These are phyloP conservation scores for Thecocarcelia acutangulata DNA, from an alignment of 2,888 invertebrate species.

Conservation along the genomic window DNA sequence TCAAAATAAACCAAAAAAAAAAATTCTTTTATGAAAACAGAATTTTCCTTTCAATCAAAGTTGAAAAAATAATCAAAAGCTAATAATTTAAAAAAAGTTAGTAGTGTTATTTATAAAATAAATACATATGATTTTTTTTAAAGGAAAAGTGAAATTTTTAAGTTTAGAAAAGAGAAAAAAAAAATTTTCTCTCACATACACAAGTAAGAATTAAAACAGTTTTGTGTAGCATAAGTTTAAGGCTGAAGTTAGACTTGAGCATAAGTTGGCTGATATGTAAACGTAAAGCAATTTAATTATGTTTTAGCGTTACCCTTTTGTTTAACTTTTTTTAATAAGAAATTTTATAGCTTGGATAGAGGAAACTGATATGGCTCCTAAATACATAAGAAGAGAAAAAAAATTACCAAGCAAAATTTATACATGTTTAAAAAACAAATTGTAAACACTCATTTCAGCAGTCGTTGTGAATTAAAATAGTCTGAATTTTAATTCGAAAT, in stretches of 20 bases:
- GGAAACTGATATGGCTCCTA: too few relatives aligned
- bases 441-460: too few relatives aligned
- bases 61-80: conserved; percentile 28
- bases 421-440: too few relatives aligned
- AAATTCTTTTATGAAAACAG: not conserved
- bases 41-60: conserved; percentile 10
- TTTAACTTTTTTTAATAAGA: too few relatives aligned
- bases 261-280: not conserved
- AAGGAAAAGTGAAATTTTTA: conserved; percentile 45
- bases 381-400: too few relatives aligned
- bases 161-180: conserved; percentile 28
- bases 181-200: not conserved
- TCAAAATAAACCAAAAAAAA: conserved; percentile 24
- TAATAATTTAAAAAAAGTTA: conserved; percentile 29
- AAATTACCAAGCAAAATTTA: too few relatives aligned
- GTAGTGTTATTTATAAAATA: conserved; percentile 5
- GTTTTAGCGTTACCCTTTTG: too few relatives aligned
- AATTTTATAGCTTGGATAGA: too few relatives aligned
- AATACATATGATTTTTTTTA: not conserved
- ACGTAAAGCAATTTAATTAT: too few relatives aligned
- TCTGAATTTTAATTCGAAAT: too few relatives aligned
- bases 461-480: too few relatives aligned
- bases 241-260: not conserved
- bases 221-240: conserved; percentile 20
- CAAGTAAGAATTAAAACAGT: conserved; percentile 25